A percentile compares a stretch with the other conserved stretches of the same genome.
These are phyloP conservation scores for Malurus alboscapulatus DNA, from an alignment of 2,113 vertebrate genomes.

Conservation along the genomic window DNA sequence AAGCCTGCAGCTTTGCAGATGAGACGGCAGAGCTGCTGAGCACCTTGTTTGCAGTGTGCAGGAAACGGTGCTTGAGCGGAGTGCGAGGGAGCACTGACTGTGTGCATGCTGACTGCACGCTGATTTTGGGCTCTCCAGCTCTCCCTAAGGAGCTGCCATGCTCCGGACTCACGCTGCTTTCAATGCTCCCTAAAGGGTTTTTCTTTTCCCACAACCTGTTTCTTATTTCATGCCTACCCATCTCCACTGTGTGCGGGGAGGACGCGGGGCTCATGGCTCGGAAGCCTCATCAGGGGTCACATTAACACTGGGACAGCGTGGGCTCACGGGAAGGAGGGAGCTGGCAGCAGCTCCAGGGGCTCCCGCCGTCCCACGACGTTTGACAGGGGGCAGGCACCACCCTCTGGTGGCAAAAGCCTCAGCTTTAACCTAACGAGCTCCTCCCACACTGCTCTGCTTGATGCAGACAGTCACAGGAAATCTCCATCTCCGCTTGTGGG, in stretches of 20 bases:
- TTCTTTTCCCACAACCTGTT: not conserved
- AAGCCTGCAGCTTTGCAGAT: not conserved
- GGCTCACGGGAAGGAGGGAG: not conserved
- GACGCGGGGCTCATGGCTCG: not conserved
- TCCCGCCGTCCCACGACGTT: fast-evolving
- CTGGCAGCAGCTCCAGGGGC: not conserved
- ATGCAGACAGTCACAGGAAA: not conserved
- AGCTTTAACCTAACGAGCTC: not conserved
- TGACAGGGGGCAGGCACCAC: not conserved
- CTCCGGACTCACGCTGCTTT: not conserved
- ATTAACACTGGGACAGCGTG: not conserved
- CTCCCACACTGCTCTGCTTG: not conserved
- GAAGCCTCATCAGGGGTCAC: not conserved
- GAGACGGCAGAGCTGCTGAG: not conserved
- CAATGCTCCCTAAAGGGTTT: not conserved
- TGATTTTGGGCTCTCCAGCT: not conserved
- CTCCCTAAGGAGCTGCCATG: not conserved
- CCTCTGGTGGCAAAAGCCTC: constrained; percentile 1
- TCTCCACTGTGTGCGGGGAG: not conserved
- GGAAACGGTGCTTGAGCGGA: not conserved
- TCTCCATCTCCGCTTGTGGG: too few species aligned
- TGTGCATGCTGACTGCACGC: not conserved
- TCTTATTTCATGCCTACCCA: not conserved
- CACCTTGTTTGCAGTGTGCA: not conserved
- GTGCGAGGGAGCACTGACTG: not conserved